These are phyloP conservation scores for Trachythela sp. DNA, from an alignment of 64 coral and sea anemone species.

Conservation along the genomic window DNA sequence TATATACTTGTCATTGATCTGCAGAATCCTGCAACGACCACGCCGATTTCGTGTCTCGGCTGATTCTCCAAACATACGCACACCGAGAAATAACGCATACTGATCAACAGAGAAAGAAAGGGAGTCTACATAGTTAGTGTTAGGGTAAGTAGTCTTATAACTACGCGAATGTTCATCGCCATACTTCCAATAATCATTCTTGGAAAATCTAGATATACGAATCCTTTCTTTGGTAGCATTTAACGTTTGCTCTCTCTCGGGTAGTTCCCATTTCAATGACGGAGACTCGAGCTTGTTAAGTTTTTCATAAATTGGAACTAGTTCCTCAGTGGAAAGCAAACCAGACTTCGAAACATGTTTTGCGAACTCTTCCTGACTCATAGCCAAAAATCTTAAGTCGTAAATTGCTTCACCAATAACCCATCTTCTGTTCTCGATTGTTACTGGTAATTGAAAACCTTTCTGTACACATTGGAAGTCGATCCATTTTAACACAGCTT, in stretches of 20 bases:
- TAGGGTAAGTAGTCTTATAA: too few species aligned
- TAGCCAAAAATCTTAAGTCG: slow-evolving; percentile 45
- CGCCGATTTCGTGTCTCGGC: too few species aligned
- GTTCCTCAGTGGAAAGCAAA: slow-evolving; percentile 23
- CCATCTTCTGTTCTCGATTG: slow-evolving; percentile 14
- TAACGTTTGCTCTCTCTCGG: background rate
- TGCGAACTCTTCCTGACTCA: slow-evolving; percentile 46
- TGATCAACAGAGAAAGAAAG: too few species aligned
- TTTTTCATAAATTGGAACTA: background rate
- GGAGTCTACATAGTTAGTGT: too few species aligned
- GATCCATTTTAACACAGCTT: slow-evolving; percentile 43
- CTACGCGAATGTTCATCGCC: too few species aligned
- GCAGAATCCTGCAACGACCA: too few species aligned
- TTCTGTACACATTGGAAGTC: slow-evolving; percentile 30
- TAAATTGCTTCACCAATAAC: slow-evolving; percentile 46
- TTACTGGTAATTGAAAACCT: background rate
- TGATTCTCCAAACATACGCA: too few species aligned
- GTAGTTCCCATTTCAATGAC: background rate
- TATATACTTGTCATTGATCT: too few species aligned
- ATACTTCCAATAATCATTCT: too few species aligned
- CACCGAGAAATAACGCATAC: too few species aligned
- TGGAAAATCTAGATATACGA: too few species aligned
- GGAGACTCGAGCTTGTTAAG: background rate
- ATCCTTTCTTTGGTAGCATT: too few species aligned
- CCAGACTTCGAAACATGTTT: slow-evolving; percentile 23